These are phyloP conservation scores for Gymnothorax reevesii DNA, from an alignment of 2,797 vertebrate species.

Conservation along the genomic window DNA sequence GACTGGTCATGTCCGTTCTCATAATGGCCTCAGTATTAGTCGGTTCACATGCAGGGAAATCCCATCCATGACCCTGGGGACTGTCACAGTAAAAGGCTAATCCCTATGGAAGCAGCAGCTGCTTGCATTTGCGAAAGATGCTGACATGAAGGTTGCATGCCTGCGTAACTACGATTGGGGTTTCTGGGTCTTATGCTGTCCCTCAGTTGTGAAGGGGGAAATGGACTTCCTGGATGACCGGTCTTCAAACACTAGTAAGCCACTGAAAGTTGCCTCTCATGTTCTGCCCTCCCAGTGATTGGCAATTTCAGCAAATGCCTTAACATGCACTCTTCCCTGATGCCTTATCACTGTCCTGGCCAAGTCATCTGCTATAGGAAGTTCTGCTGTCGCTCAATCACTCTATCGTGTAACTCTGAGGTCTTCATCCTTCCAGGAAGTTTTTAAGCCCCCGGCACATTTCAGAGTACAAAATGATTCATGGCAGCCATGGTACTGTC, in stretches of 20 bases:
- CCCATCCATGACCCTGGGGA: slow-evolving; percentile 18
- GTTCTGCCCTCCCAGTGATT: neutral
- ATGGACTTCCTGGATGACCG: slow-evolving; percentile 7
- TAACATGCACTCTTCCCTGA: neutral
- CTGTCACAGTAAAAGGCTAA: slow-evolving; percentile 3
- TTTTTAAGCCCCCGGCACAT: neutral
- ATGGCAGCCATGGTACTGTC: neutral
- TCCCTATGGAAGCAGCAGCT: slow-evolving; percentile 33
- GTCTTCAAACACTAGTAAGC: neutral
- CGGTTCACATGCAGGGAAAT: slow-evolving; percentile 16
- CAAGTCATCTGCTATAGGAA: neutral
- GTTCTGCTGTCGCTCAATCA: neutral
- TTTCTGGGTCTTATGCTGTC: neutral
- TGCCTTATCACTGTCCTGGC: neutral
- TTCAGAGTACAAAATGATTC: neutral
- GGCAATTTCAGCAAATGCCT: neutral
- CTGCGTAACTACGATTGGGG: neutral
- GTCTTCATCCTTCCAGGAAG: neutral
- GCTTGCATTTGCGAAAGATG: slow-evolving; percentile 19
- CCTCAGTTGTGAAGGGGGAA: neutral
- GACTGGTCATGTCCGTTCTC: neutral
- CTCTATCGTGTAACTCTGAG: neutral
- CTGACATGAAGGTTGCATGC: neutral
- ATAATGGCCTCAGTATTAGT: neutral
- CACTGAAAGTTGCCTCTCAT: neutral